Conservation (phyloP, 2,113 vertebrate genomes). For the Arenaria interpres region DNA sequence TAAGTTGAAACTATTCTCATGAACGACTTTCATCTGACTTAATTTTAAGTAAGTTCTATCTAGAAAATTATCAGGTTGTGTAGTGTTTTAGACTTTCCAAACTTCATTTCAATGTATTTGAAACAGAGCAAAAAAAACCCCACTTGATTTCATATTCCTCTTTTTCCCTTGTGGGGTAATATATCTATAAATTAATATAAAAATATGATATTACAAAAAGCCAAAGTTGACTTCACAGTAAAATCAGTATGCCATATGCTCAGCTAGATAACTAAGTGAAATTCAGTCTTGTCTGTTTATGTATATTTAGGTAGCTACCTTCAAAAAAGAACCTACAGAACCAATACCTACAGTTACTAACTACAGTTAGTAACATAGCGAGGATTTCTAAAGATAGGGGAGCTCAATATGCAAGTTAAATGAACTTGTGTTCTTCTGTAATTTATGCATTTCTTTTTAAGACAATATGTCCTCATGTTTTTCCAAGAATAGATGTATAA, state of each 20-base stretch:
- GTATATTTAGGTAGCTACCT: background rate
- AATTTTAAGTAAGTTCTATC: background rate
- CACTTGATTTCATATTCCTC: background rate
- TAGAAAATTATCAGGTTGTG: background rate
- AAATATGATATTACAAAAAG: background rate
- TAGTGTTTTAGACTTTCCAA: background rate
- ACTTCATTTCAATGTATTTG: background rate
- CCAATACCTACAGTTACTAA: too few relatives aligned
- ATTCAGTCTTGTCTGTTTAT: background rate
- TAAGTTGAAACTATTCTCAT: background rate
- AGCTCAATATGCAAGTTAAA: background rate
- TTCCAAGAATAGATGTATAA: conserved; percentile 33
- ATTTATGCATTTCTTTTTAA: conserved; percentile 42
- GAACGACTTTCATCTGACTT: background rate
- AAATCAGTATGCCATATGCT: background rate
- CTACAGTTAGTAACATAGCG: background rate
- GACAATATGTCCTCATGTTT: background rate
- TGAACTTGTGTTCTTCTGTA: background rate
- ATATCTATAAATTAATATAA: background rate
- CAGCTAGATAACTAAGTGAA: background rate
- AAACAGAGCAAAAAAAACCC: background rate
- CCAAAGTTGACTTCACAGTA: background rate
- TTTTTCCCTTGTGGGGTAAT: background rate
- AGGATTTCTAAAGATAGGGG: background rate
- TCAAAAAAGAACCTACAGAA: background rate